Evolutionary conservation across 2,113 vertebrate species (phyloP).

Genomic region (Myocastor coypus): DNA sequence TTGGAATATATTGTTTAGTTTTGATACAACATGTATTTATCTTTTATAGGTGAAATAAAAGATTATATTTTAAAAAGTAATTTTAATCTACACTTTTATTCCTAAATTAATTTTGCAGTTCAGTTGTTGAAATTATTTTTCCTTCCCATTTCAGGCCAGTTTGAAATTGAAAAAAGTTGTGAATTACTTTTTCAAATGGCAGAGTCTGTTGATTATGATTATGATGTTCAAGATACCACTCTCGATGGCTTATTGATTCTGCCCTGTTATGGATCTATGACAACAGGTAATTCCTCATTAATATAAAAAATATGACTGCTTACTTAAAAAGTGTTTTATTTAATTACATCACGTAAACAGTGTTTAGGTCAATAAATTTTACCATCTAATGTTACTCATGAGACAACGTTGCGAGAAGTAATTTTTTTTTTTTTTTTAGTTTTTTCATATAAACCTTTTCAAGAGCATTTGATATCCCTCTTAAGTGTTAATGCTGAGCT

Average conservation of each 20-base stretch:
- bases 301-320: constrained; percentile 11
- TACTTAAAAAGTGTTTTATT: not conserved
- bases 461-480: not conserved
- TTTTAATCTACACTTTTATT: constrained; percentile 49
- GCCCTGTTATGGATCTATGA: constrained; percentile 97
- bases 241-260: constrained; percentile 96
- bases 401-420: not conserved
- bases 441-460: constrained; percentile 20
- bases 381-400: not conserved
- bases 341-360: not conserved
- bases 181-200: constrained; percentile 95
- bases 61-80: constrained; percentile 35
- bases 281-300: constrained; percentile 91
- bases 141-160: constrained; percentile 89
- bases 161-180: constrained; percentile 96
- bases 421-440: constrained; percentile 14
- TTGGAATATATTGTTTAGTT: constrained; percentile 60
- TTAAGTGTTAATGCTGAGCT: not conserved
- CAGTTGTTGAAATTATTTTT: constrained; percentile 49
- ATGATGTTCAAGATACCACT: constrained; percentile 92
- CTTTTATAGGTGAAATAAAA: constrained; percentile 44
- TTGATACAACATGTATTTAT: constrained; percentile 43
- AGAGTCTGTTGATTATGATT: constrained; percentile 94
- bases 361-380: constrained; percentile 39
- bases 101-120: constrained; percentile 59